Base-by-base conservation (phyloP, 2,113 vertebrate species). In the Dicentrarchus labrax region DNA sequence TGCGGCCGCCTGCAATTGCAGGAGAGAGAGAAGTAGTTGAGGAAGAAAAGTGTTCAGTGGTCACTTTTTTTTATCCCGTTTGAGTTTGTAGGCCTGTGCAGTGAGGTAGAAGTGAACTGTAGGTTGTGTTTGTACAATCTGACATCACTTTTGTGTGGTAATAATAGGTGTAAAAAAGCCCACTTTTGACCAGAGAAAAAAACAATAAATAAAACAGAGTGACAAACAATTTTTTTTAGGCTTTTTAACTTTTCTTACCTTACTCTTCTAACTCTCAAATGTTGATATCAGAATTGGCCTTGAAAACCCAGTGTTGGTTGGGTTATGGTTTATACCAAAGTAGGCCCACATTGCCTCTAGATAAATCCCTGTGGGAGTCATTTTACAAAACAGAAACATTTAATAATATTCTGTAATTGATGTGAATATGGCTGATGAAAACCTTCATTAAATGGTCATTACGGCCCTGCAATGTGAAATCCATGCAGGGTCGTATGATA, bases 391-490 rank as follows among this genome's bases (percentile, higher is more conserved):
- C 45, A 61, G 66, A 71, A 61, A 72, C 54, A 68, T 80, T 62
- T 19, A 65, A 60, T 80, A 76, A 48, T 43, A 16, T 41, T 38
- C 16, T 65, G 45, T 60, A 59, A 78, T 73, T 80, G 54, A 75
- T 78, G 80, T 56, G 50, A 61, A 72, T 86, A 59, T 66, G 54
- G 60, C 78, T 78, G 74, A 83, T 83, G 68, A 85, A 85, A 79
- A 47, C 39, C 80, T 83, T 85, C 80, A 86, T 90, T 83, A 86
- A 88, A 80, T 70, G 73, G 22, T 47, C 51, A 77, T 86, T 81
- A 84, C 1, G 4, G 51, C n/a, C 21, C 47, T 38, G 56, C 53
- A 60, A 85, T 81, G 76, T 81, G 67, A 82, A 80, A 88, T 84
- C 82, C 50, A 83, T 72, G 65, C 60, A 82, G 38, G 57, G 60